Percentiles rank a stretch among this genome's conserved stretches.
Evolutionary conservation across 2,797 vertebrate species (phyloP).

Genomic region (Meda fulgida): DNA sequence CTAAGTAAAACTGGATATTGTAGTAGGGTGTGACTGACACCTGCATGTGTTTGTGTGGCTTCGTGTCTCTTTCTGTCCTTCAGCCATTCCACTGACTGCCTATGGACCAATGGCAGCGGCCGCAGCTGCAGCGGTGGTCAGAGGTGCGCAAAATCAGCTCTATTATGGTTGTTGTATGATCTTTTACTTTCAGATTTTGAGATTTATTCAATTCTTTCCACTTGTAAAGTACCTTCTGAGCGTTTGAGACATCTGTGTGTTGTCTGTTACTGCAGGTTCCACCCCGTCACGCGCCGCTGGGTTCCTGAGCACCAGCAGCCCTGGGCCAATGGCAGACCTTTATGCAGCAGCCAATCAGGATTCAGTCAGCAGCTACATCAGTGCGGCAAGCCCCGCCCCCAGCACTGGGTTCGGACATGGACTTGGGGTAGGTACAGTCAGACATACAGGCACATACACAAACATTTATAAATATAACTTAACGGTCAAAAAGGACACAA

Average conservation of each 20-base stretch:
- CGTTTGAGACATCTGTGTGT: not conserved
- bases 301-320: constrained; percentile 95
- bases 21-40: not conserved
- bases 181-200: not conserved
- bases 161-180: not conserved
- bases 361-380: constrained; percentile 96
- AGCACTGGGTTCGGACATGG: constrained; percentile 95
- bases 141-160: constrained; percentile 81
- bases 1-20: not conserved
- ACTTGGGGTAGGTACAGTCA: constrained; percentile 86
- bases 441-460: not conserved
- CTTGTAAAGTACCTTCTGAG: not conserved
- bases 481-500: not conserved
- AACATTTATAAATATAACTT: not conserved
- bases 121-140: constrained; percentile 88
- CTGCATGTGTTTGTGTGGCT: not conserved
- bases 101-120: constrained; percentile 96
- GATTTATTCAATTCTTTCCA: not conserved
- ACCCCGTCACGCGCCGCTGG: constrained; percentile 93
- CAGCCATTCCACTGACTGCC: constrained; percentile 95
- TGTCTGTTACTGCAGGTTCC: constrained; percentile 77
- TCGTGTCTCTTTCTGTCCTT: not conserved
- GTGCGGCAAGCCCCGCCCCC: constrained; percentile 92
- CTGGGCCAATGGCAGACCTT: constrained; percentile 96
- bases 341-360: constrained; percentile 97